Evolutionary conservation across 92 coral and sea anemone genomes (phyloP).

Genomic region (Pocillopora meandrina): DNA sequence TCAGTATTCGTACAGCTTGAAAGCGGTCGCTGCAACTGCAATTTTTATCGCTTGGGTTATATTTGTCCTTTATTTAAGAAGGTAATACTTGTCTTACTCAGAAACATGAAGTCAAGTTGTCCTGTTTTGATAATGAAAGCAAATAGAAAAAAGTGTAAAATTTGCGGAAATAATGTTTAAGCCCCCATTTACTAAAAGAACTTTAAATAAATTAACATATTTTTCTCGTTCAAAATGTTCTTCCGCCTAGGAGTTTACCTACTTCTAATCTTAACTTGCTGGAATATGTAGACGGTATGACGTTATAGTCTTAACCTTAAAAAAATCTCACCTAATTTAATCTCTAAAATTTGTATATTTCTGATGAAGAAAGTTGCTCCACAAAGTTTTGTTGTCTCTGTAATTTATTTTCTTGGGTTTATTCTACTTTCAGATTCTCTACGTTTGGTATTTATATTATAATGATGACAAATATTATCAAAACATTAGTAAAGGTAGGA

Average conservation of each 20-base stretch:
- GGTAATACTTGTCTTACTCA: conserved; percentile 36
- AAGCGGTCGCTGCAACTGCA: conserved; percentile 85
- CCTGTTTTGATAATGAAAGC: neutral
- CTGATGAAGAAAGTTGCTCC: no score
- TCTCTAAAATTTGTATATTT: no score
- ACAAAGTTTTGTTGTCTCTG: no score
- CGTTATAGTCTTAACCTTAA: no score
- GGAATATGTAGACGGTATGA: no score
- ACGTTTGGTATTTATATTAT: conserved; percentile 91
- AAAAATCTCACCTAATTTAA: no score
- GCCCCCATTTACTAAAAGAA: no score
- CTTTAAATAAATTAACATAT: no score
- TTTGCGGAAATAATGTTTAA: no score
- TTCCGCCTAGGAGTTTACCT: no score
- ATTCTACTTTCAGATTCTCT: conserved; percentile 71
- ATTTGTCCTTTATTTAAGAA: conserved; percentile 88
- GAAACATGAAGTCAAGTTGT: neutral
- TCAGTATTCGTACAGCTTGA: conserved; percentile 35
- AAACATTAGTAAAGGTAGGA: conserved; percentile 81
- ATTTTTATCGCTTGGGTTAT: conserved; percentile 91
- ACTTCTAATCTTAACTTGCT: no score
- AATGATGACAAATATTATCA: conserved; percentile 90
- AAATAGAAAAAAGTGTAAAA: neutral
- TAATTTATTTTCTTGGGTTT: neutral
- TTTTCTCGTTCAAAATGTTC: no score